Base-by-base conservation (phyloP, 2,797 vertebrate species). In the Mustela erminea region DNA sequence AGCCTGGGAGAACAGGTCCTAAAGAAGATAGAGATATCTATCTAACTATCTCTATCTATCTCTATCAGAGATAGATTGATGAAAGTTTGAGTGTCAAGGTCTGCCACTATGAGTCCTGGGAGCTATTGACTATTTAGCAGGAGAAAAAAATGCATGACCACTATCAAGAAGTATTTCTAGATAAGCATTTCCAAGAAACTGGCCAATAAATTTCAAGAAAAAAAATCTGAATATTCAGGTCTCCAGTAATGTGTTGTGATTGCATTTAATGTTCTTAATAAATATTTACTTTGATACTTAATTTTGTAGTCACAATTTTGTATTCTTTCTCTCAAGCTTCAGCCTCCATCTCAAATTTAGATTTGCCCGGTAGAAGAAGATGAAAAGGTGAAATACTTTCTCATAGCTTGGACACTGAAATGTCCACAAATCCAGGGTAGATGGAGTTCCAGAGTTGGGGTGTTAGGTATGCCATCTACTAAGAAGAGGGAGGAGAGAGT, bases 121-220 rank as follows among this genome's bases (percentile, higher is more conserved):
- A 54, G 46, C n/a, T 74, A 81, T 0, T 18, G n/a, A 46, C 17
- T 72, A 5, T 49, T 78, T 86, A 20, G 46, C 17, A 87, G 60
- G 27, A 35, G 66, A 77, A 21, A 25, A 80, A 80, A 38, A 72
- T 49, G 21, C 25, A 90, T 54, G 29, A 43, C 7, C 10, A 41
- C 15, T 8, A 8, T 41, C 52, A 86, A 68, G 80, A 66, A 83
- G 62, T 2, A 49, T 60, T 58, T 81, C 25, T 35, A 54, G 21
- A 25, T 12, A 81, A 93, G 32, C 35, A 92, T 72, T 92, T 90
- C 52, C 23, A 32, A 29, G 12, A 75, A 64, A 77, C 1, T 75
- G 70, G 35, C 41, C 80, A 88, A 49, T 29, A 78, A 41, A 85
- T 58, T 96, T 97, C 29, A 90, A 56, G 89, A 86, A 68, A 35